A percentile compares a stretch with the other conserved stretches of the same genome.
These are phyloP conservation scores for Myopa testacea DNA, from an alignment of 2,888 invertebrate species.

Conservation along the genomic window DNA sequence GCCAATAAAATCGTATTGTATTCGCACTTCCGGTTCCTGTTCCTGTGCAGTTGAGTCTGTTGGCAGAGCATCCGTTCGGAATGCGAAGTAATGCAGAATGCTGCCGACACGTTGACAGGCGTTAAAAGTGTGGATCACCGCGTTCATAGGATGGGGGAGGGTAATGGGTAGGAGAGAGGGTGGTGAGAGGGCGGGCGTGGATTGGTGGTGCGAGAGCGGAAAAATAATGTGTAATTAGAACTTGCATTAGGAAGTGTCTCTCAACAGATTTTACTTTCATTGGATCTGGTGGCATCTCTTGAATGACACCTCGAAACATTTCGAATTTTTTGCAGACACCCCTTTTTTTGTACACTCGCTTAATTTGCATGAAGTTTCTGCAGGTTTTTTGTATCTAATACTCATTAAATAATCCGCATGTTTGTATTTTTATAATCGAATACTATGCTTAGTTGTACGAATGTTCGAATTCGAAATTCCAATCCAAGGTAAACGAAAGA, in stretches of 20 bases:
- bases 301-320: background rate
- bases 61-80: slow-evolving; percentile 8
- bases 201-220: background rate
- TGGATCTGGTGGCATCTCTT: background rate
- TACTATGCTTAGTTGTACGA: no score
- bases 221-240: slow-evolving; percentile 16
- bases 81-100: background rate
- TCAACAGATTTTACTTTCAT: slow-evolving; percentile 2
- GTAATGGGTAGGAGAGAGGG: no score
- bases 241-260: slow-evolving; percentile 2
- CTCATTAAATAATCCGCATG: slow-evolving; percentile 5
- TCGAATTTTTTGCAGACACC: background rate
- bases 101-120: background rate
- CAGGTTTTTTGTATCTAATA: background rate
- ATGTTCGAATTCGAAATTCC: no score
- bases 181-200: no score
- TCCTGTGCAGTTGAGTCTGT: slow-evolving; percentile 5
- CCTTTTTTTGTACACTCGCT: background rate
- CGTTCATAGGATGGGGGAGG: no score
- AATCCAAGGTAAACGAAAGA: no score
- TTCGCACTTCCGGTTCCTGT: slow-evolving; percentile 27
- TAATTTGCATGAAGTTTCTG: slow-evolving; percentile 15
- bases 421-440: background rate
- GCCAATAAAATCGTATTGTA: slow-evolving; percentile 30
- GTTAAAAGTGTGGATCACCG: no score